phyloP scores from a whole-genome alignment of 2,888 invertebrate genomes.

The Lamproptera curius region DNA sequence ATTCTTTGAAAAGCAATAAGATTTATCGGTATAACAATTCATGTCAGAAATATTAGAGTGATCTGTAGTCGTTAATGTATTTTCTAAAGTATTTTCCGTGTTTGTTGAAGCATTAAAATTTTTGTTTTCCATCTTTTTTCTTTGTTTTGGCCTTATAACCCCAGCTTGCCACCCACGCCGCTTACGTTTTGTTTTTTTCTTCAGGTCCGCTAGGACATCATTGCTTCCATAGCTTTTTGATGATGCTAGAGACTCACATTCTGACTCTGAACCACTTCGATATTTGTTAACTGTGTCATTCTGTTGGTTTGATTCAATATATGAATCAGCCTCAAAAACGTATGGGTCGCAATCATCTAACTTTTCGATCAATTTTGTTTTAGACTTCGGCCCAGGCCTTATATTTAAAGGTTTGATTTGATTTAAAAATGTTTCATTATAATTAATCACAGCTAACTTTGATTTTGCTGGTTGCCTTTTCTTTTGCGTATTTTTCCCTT shows the following conservation, averaged over 20 bases:
- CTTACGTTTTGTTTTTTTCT: slow-evolving; percentile 53
- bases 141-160: slow-evolving; percentile 55
- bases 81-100: too few species aligned
- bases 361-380: slow-evolving; percentile 39
- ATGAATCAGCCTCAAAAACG: slow-evolving; percentile 56
- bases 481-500: slow-evolving; percentile 31
- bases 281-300: slow-evolving; percentile 40
- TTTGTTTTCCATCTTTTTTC: slow-evolving; percentile 41
- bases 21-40: slow-evolving; percentile 58
- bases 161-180: slow-evolving; percentile 58
- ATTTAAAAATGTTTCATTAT: slow-evolving; percentile 18
- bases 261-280: slow-evolving; percentile 47
- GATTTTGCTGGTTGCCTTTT: slow-evolving; percentile 44
- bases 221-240: slow-evolving; percentile 48
- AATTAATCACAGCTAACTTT: slow-evolving; percentile 27
- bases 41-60: slow-evolving; percentile 39
- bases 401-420: slow-evolving; percentile 20
- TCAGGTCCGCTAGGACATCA: slow-evolving; percentile 45
- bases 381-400: slow-evolving; percentile 57
- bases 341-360: slow-evolving; percentile 49
- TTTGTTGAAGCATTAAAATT: too few species aligned
- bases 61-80: slow-evolving; percentile 22
- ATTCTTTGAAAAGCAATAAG: slow-evolving; percentile 60
- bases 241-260: slow-evolving; percentile 51
- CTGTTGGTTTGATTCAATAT: slow-evolving; percentile 39